Evolutionary conservation across 2,797 vertebrate genomes (phyloP).

Genomic region (Morus bassanus): DNA sequence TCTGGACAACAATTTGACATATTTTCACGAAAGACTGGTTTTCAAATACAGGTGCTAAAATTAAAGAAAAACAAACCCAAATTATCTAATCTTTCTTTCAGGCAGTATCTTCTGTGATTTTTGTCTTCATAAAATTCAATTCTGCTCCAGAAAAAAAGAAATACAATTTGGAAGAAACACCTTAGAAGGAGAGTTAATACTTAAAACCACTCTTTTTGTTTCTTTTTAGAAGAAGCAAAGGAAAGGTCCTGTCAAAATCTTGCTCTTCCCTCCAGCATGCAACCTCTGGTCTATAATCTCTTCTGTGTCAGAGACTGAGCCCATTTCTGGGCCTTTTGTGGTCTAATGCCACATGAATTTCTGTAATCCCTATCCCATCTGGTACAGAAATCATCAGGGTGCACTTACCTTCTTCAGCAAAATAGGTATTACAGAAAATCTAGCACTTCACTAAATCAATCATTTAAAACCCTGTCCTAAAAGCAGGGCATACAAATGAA

Average conservation of each 20-base stretch:
- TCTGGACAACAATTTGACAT: neutral
- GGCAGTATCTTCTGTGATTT: neutral
- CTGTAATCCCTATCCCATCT: slow-evolving; percentile 13
- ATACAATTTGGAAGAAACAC: neutral
- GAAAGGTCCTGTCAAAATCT: neutral
- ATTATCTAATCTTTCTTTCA: neutral
- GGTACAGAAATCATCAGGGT: neutral
- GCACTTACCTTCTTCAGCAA: neutral
- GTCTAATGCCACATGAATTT: neutral
- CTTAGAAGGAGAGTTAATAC: neutral
- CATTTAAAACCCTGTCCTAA: neutral
- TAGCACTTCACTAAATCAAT: neutral
- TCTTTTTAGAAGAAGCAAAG: neutral
- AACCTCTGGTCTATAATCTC: neutral
- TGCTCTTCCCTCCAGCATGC: neutral
- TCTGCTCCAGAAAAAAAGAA: neutral
- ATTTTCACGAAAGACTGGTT: neutral
- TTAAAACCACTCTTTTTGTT: neutral
- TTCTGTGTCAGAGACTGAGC: neutral
- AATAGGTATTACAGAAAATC: neutral
- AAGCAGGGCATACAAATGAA: neutral
- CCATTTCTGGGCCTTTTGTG: neutral
- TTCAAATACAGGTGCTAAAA: neutral
- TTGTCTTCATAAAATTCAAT: neutral
- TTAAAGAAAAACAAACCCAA: neutral